Evolutionary conservation across 2,113 vertebrate genomes (phyloP), one percentile per base, ranked within the genome.

Genomic region (Collichthys lucidus): DNA sequence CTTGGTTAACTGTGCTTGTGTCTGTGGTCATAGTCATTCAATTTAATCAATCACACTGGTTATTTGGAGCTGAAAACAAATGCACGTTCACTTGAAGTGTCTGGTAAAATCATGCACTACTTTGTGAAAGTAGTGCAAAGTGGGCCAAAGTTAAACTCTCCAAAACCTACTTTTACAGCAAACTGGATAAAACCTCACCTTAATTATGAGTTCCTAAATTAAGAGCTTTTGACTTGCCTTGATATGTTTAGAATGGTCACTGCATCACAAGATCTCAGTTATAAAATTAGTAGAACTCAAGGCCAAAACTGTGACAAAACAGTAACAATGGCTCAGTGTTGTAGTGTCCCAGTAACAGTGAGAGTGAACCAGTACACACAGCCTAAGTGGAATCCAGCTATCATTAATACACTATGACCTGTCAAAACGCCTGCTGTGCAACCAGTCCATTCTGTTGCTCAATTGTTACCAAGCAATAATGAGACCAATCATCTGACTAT

Each of bases 1-100:
- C 29, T 35, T 35, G 6, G 6, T 35, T 35, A 35, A 7, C 31
- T 35, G 31, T 35, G 31, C 31, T 35, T 35, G 31, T 35, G 31
- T 35, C 31, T 35, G 5, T 35, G 31, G 31, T 35, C 31, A 35
- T 35, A 35, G 2, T 35, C 6, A 35, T 35, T 35, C 31, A 35
- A 7, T 7, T 35, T 35, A 7, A 35, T 35, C 31, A 35, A 35
- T 35, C 31, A 35, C 31, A 35, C 31, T 35, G 31, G 31, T 35
- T 26, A 42, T 72, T 50, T 8, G 0, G 53, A 66, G 8, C 14
- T 57, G 40, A 49, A 47, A 80, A 75, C 42, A 69, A 64, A 80
- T 57, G 9, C 69, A 56, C n/a, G 15, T 6, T 10, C 68, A 57
- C 14, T 14, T 46, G n/a, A 24, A 61, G 11, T 6, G 49, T 46